Percentiles rank a stretch among this genome's conserved stretches.
These are phyloP conservation scores for Frankliniella fusca DNA, from an alignment of 2,888 invertebrate genomes.

Conservation along the genomic window DNA sequence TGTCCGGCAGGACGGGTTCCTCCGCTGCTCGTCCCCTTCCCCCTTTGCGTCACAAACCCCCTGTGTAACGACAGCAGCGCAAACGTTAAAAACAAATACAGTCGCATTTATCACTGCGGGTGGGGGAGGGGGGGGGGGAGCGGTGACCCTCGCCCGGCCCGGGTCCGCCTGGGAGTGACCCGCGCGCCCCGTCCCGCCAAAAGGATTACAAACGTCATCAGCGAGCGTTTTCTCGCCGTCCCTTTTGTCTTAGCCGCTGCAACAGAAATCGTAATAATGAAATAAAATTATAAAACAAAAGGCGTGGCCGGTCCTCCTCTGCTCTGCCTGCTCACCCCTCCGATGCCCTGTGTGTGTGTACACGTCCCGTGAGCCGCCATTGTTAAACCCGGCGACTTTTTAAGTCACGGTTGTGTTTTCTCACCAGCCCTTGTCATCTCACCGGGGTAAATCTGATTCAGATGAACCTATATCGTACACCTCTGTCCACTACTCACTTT, in stretches of 20 bases:
- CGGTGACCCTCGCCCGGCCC: not conserved
- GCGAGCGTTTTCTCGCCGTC: not conserved
- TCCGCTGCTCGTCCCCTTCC: not conserved
- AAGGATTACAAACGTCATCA: not conserved
- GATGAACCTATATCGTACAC: no score
- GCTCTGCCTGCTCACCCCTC: no score
- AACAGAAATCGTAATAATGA: not conserved
- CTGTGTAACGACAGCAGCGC: not conserved
- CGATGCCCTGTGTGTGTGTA: no score
- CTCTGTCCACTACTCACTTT: no score
- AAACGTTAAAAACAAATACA: not conserved
- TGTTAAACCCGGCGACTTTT: not conserved
- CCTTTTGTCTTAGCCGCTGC: not conserved
- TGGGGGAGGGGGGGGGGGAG: not conserved
- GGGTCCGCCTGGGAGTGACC: not conserved
- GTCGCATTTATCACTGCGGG: conserved; percentile 12
- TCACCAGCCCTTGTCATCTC: not conserved
- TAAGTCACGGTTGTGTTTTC: not conserved
- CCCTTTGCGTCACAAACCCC: not conserved
- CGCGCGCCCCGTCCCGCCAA: not conserved
- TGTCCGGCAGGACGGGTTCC: not conserved
- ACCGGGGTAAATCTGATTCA: not conserved
- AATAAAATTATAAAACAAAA: not conserved
- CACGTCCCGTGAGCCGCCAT: no score
- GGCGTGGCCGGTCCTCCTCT: no score